phyloP scores from a whole-genome alignment of 2,888 invertebrate genomes.

The Pediacus dermestoides region DNA sequence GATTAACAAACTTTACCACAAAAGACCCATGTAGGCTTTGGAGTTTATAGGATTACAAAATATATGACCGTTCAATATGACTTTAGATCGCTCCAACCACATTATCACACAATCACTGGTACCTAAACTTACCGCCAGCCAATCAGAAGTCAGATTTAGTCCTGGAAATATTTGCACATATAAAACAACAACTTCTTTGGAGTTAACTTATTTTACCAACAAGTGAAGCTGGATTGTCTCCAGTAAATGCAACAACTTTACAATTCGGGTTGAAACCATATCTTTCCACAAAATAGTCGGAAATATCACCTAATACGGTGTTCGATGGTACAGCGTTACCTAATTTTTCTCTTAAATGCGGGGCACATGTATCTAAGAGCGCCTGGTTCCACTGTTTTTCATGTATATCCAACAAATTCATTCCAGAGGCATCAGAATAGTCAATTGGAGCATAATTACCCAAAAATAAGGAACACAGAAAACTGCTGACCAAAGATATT shows the following conservation, averaged over 20 bases:
- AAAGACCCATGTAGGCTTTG: slow-evolving; percentile 79
- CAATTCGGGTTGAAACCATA: slow-evolving; percentile 82
- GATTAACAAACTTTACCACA: no score
- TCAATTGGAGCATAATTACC: slow-evolving; percentile 90
- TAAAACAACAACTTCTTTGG: no score
- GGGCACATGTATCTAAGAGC: slow-evolving; percentile 74
- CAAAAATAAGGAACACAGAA: slow-evolving; percentile 81
- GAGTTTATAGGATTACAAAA: slow-evolving; percentile 80
- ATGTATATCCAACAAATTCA: slow-evolving; percentile 87
- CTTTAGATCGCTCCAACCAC: slow-evolving; percentile 65
- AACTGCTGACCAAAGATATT: slow-evolving; percentile 91
- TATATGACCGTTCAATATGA: slow-evolving; percentile 76
- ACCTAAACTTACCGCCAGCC: slow-evolving; percentile 85
- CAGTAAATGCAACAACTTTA: slow-evolving; percentile 83
- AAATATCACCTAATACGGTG: slow-evolving; percentile 68
- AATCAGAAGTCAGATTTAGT: slow-evolving; percentile 73
- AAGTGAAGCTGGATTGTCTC: slow-evolving; percentile 89
- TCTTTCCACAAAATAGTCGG: slow-evolving; percentile 76
- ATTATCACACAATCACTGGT: slow-evolving; percentile 92
- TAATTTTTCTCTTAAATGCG: slow-evolving; percentile 69
- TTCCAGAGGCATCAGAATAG: slow-evolving; percentile 89
- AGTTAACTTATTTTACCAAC: slow-evolving; percentile 67
- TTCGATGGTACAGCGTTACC: slow-evolving; percentile 71
- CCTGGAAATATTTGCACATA: slow-evolving; percentile 51
- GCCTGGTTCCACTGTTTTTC: slow-evolving; percentile 71